phyloP scores from a whole-genome alignment of 2,888 invertebrate genomes.

The Herminia tarsipennalis region DNA sequence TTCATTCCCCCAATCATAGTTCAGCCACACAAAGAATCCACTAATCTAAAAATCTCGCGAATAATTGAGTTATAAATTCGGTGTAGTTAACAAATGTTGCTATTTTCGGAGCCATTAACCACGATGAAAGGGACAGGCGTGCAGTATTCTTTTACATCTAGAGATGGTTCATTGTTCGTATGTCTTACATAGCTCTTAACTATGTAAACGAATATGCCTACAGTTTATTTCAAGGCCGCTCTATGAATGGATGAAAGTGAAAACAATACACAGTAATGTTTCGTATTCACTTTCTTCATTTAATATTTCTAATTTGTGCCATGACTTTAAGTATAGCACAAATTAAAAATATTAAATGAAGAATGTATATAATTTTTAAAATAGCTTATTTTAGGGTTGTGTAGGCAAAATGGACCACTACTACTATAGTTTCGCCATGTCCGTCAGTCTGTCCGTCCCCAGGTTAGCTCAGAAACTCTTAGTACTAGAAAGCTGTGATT shows the following conservation, averaged over 20 bases:
- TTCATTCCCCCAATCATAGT: too few species aligned
- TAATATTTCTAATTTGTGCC: too few species aligned
- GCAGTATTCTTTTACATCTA: slow-evolving; percentile 41
- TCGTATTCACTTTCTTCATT: slow-evolving; percentile 2
- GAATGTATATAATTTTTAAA: too few species aligned
- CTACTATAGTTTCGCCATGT: too few species aligned
- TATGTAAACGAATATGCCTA: slow-evolving; percentile 9
- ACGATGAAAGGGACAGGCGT: slow-evolving; percentile 39
- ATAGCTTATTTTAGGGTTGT: too few species aligned
- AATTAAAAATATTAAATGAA: too few species aligned
- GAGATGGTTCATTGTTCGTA: slow-evolving; percentile 41
- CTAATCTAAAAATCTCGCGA: slow-evolving; percentile 33
- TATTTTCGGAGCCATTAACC: slow-evolving; percentile 49
- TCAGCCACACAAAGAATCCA: slow-evolving; percentile 19
- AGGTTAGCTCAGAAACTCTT: too few species aligned
- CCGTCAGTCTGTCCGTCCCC: too few species aligned
- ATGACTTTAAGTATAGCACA: too few species aligned
- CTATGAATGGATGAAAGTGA: slow-evolving; percentile 32
- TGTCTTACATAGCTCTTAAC: slow-evolving; percentile 13
- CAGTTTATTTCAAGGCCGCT: slow-evolving; percentile 22
- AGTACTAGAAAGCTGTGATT: too few species aligned
- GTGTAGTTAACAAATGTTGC: slow-evolving; percentile 36
- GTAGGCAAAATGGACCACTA: too few species aligned
- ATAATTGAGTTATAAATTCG: slow-evolving; percentile 47
- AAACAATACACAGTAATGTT: slow-evolving; percentile 18